Evolutionary conservation across 2,113 vertebrate genomes (phyloP).

Genomic region (Dolichotis patagonum): DNA sequence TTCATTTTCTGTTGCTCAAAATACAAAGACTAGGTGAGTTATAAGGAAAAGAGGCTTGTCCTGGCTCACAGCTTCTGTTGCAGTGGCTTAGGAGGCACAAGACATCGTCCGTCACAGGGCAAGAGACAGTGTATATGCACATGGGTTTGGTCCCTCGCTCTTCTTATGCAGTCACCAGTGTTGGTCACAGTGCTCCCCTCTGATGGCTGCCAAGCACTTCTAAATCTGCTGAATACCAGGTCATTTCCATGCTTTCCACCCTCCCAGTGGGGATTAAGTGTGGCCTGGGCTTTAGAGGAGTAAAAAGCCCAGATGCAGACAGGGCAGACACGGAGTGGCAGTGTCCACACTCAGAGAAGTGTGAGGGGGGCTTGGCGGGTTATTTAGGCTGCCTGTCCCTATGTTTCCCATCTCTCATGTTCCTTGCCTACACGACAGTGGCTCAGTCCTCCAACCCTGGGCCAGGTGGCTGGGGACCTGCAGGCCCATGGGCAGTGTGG

Average conservation of each 20-base stretch:
- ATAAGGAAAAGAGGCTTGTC: neutral
- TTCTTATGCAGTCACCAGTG: neutral
- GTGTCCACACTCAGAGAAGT: neutral
- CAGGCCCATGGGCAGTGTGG: neutral
- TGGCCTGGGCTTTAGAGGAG: neutral
- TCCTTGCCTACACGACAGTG: neutral
- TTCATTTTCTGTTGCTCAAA: neutral
- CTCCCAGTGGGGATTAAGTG: neutral
- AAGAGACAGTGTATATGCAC: neutral
- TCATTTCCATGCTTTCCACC: neutral
- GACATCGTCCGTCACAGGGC: neutral
- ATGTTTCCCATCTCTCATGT: fast-evolving
- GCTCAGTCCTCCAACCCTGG: neutral
- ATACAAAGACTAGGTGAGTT: neutral
- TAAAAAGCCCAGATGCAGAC: too few species aligned
- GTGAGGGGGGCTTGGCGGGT: fast-evolving
- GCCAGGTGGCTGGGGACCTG: neutral
- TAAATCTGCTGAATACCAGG: neutral
- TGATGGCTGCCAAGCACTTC: neutral
- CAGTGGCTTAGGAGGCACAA: neutral
- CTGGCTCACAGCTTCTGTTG: neutral
- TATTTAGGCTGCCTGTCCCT: neutral
- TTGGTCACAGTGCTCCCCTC: neutral
- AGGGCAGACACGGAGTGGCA: too few species aligned
- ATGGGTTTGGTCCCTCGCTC: neutral